Conservation (phyloP, 2,113 vertebrate species). For the Meles meles region DNA sequence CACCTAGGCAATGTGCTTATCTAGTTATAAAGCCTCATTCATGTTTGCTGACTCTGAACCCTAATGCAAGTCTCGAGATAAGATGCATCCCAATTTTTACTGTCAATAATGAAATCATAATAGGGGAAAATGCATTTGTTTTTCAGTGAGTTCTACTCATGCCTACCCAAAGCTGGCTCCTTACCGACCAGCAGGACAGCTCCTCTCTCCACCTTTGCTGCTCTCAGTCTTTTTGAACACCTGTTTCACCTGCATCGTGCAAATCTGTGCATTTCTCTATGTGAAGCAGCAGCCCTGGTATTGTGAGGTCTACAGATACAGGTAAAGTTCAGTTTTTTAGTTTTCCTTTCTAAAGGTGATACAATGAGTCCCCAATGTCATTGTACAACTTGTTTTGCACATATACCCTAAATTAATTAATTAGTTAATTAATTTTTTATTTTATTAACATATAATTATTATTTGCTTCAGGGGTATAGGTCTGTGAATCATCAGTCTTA, state of each 20-base stretch:
- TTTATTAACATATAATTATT: too few species aligned
- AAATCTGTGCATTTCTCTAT: constrained; percentile 75
- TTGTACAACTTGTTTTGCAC: not conserved
- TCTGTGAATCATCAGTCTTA: too few species aligned
- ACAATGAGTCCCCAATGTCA: not conserved
- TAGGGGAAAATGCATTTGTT: constrained; percentile 1
- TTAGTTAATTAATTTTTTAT: too few species aligned
- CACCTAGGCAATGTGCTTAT: not conserved
- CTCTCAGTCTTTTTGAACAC: constrained; percentile 78
- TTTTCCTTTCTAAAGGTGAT: not conserved
- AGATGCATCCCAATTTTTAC: not conserved
- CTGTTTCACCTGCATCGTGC: constrained; percentile 68
- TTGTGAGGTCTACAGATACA: constrained; percentile 65
- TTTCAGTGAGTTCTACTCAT: constrained; percentile 80
- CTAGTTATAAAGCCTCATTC: not conserved
- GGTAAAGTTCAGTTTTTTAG: constrained; percentile 57
- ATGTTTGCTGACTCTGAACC: not conserved
- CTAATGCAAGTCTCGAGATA: not conserved
- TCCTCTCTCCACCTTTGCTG: constrained; percentile 80
- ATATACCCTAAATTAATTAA: not conserved
- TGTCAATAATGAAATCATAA: not conserved
- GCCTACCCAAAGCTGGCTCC: constrained; percentile 81
- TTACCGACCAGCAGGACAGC: constrained; percentile 77
- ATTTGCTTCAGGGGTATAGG: too few species aligned
- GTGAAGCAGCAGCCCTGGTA: constrained; percentile 84